A percentile compares a stretch with the other conserved stretches of the same genome.
phyloP scores from a whole-genome alignment of 2,888 invertebrate genomes.

The Lepetodrilus schrolli region DNA sequence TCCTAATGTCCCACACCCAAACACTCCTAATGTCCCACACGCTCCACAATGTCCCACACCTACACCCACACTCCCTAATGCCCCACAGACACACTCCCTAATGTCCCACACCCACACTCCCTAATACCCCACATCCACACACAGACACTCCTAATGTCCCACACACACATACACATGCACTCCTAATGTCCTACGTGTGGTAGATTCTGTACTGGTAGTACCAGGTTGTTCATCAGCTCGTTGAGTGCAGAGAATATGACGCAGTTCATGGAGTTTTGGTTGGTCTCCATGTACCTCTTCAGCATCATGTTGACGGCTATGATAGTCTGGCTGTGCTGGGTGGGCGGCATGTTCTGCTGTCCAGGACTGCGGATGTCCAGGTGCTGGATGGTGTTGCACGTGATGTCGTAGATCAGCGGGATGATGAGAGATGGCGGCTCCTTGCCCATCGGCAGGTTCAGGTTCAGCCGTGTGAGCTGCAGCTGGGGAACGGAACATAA shows the following conservation, averaged over 20 bases:
- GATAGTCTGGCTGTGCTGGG: slow-evolving; percentile 73
- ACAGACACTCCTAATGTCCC: too few species aligned
- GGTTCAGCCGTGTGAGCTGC: slow-evolving; percentile 82
- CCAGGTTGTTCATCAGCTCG: slow-evolving; percentile 89
- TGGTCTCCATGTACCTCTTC: slow-evolving; percentile 56
- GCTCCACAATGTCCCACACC: too few species aligned
- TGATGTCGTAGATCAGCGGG: slow-evolving; percentile 92
- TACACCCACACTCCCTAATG: too few species aligned
- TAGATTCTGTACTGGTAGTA: slow-evolving; percentile 80
- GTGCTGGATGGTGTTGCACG: slow-evolving; percentile 80
- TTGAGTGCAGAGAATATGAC: slow-evolving; percentile 93
- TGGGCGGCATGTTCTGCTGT: slow-evolving; percentile 72
- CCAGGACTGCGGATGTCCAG: slow-evolving; percentile 18
- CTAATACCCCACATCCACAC: too few species aligned
- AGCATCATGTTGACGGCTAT: slow-evolving; percentile 67
- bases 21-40: too few species aligned
- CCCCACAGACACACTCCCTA: too few species aligned
- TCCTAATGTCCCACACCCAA: too few species aligned
- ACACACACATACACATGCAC: too few species aligned
- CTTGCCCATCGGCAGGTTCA: slow-evolving; percentile 76
- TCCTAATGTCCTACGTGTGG: slow-evolving; percentile 1
- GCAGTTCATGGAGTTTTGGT: slow-evolving; percentile 81
- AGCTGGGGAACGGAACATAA: too few species aligned
- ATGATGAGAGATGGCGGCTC: slow-evolving; percentile 86
- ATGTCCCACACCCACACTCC: too few species aligned